Conservation (phyloP, 1,140 invertebrate genomes). For the Panagrolaimus sp. region DNA sequence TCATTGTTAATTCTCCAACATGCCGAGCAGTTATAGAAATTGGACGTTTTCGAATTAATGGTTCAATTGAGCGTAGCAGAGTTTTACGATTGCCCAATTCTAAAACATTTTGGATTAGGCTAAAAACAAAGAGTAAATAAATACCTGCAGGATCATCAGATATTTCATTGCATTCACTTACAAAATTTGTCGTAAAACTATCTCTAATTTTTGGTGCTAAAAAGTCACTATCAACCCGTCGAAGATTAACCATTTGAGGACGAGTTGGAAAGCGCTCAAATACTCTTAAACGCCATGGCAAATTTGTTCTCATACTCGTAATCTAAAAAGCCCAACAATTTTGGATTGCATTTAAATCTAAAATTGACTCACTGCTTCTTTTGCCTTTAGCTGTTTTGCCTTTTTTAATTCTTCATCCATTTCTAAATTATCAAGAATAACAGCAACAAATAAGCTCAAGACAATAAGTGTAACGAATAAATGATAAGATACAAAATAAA, state of each 20-base stretch:
- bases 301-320: conserved; percentile 81
- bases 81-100: conserved; percentile 38
- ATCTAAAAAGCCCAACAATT: conserved; percentile 65
- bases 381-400: conserved; percentile 72
- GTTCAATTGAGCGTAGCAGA: conserved; percentile 27
- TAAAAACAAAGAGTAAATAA: too few relatives aligned
- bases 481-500: conserved; percentile 98
- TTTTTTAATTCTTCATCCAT: conserved; percentile 99
- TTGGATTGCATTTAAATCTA: background rate
- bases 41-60: conserved; percentile 19
- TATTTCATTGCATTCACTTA: conserved; percentile 60
- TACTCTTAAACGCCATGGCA: conserved; percentile 86
- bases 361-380: conserved; percentile 46
- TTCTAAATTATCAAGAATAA: conserved; percentile 98
- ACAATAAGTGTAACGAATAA: conserved; percentile 98
- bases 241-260: conserved; percentile 92
- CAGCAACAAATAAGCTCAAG: conserved; percentile 97
- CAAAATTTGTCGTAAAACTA: conserved; percentile 96
- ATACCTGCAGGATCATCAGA: background rate
- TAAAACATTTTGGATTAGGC: too few relatives aligned
- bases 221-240: conserved; percentile 93
- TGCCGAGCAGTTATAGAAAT: conserved; percentile 26
- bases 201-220: conserved; percentile 89
- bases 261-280: conserved; percentile 98
- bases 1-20: conserved; percentile 60